Base-by-base conservation (phyloP, 2,888 invertebrate genomes). In the Cataglyphis rosenhaueri region DNA sequence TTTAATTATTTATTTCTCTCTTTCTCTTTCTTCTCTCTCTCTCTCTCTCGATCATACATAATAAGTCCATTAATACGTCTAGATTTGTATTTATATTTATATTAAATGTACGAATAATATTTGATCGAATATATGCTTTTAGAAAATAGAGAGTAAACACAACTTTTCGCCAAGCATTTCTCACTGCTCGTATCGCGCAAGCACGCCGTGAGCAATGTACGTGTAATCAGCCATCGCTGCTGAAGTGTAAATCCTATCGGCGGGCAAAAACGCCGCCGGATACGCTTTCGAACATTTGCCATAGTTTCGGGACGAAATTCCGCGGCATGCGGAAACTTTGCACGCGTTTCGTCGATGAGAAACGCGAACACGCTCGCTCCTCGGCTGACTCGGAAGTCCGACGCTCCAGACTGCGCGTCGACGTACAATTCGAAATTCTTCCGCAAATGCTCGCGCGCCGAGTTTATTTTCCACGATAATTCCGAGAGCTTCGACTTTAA, bases 241-340 rank as follows among this genome's bases (percentile, higher is more conserved):
- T 59, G 64, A 78, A 78, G 78, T 78, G 78, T 70, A 70, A 78
- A 70, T 78, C 70, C 78, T 70, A 78, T 78, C 78, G 70, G 21
- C 44, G 41, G 44, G 68, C 78, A 78, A 78, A 78, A 78, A 78
- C 68, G 59, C 68, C 59, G 59, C 21, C 59, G 70, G 70, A 59
- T 70, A 59, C 59, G 70, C 70, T 78, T 59, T 59, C 78, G 59
- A 78, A 78, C 78, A 70, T 78, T 18, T 44, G 59, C 78, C 44
- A 78, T 78, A 78, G 78, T 78, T 78, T 78, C 70, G 78, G 25
- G 48, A 29, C 70, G 44, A 59, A 78, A 78, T 78, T 78, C 68
- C 78, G 78, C 68, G 57, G 66, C 68, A 21, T 44, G 68, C 57
- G 21, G 21, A 32, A 78, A 78, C 68, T 68, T 68, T 4, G 41